These are phyloP conservation scores for Epistrophe eligans DNA, from an alignment of 2,888 invertebrate genomes.

Conservation along the genomic window DNA sequence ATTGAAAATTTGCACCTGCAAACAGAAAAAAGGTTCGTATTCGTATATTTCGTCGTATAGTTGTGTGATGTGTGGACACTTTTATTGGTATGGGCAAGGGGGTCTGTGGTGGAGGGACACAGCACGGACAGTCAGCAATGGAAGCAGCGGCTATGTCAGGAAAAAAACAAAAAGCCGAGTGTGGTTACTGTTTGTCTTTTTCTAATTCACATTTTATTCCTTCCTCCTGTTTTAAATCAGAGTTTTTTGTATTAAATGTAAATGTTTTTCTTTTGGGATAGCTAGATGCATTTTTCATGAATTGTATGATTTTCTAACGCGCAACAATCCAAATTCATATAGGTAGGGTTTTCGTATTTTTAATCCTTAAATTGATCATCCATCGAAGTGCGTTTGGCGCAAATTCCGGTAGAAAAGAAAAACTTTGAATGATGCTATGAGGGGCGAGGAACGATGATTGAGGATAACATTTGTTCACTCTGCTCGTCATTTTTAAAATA, in stretches of 20 bases:
- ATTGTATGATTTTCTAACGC: slow-evolving; percentile 21
- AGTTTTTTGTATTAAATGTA: background rate
- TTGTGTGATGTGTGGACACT: slow-evolving; percentile 46
- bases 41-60: slow-evolving; percentile 43
- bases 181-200: slow-evolving; percentile 42
- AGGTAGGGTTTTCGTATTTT: background rate
- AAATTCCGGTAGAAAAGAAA: slow-evolving; percentile 44
- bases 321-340: slow-evolving; percentile 13
- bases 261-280: background rate
- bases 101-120: background rate
- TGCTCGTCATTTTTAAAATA: slow-evolving; percentile 16
- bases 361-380: background rate
- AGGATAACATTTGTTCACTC: background rate
- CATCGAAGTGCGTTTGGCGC: slow-evolving; percentile 35
- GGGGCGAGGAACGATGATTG: background rate
- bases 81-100: background rate
- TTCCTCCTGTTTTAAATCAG: slow-evolving; percentile 8
- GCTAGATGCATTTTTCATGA: background rate
- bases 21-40: slow-evolving; percentile 56
- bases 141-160: background rate
- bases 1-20: slow-evolving; percentile 55
- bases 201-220: slow-evolving; percentile 32
- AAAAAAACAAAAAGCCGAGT: slow-evolving; percentile 58
- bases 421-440: background rate
- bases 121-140: slow-evolving; percentile 6